phyloP scores from a whole-genome alignment of 2,113 vertebrate species.

The Scartelaos histophorus region DNA sequence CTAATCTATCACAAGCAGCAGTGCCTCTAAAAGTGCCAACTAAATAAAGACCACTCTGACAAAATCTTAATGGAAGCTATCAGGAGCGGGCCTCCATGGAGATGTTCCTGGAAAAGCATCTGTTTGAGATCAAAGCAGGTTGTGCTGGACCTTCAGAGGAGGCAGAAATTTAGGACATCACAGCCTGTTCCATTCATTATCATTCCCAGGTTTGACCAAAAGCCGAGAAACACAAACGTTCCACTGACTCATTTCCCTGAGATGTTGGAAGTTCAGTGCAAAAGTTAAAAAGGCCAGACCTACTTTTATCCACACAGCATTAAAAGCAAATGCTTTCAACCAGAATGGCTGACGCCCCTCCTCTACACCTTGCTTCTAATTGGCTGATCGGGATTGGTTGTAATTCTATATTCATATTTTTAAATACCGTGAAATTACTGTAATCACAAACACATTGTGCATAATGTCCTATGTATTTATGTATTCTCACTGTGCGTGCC shows the following conservation, averaged over 20 bases:
- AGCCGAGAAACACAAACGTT: not conserved
- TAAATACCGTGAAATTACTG: too few species aligned
- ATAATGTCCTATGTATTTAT: too few species aligned
- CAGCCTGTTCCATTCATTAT: not conserved
- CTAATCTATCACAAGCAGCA: slow-evolving; percentile 42
- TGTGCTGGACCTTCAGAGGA: not conserved
- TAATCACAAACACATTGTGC: too few species aligned
- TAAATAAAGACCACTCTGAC: slow-evolving; percentile 28
- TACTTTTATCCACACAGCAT: too few species aligned
- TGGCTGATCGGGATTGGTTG: too few species aligned
- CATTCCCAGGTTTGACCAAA: not conserved
- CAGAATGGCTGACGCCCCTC: too few species aligned
- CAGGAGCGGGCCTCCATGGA: not conserved
- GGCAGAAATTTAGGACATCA: too few species aligned
- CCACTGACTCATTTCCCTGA: too few species aligned
- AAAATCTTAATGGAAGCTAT: slow-evolving; percentile 13
- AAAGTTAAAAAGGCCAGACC: not conserved
- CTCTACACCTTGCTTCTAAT: too few species aligned
- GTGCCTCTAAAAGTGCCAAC: slow-evolving; percentile 12
- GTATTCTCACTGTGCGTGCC: too few species aligned
- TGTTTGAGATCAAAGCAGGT: not conserved
- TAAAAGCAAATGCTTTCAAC: too few species aligned
- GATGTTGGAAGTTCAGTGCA: not conserved
- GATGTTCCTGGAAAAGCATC: not conserved
- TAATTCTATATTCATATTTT: too few species aligned